Conservation (phyloP, 2,888 invertebrate species). For the Cataglyphis livida region DNA sequence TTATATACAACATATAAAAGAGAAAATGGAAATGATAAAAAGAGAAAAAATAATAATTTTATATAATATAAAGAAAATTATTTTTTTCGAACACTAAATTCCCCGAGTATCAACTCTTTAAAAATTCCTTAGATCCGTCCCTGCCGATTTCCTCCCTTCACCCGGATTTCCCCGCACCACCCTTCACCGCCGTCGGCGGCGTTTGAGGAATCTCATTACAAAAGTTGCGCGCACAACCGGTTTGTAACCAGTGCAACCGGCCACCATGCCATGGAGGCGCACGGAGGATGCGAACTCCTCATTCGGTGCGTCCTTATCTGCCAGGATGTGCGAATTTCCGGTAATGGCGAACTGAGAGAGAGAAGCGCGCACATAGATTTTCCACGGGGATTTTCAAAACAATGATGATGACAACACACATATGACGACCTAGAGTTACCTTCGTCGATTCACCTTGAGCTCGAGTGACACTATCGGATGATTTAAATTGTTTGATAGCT, state of each 20-base stretch:
- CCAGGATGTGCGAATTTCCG: constrained; percentile 50
- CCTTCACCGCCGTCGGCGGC: constrained; percentile 55
- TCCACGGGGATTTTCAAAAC: neutral
- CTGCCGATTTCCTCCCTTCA: constrained; percentile 53
- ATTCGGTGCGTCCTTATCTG: constrained; percentile 41
- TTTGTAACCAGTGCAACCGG: constrained; percentile 73
- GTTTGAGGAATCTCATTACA: constrained; percentile 80
- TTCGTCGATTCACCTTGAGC: constrained; percentile 18
- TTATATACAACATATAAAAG: neutral
- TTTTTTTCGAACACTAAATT: neutral
- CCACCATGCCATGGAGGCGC: constrained; percentile 66
- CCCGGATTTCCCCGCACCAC: constrained; percentile 35
- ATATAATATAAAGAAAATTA: neutral
- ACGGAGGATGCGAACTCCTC: constrained; percentile 59
- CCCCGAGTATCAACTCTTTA: neutral
- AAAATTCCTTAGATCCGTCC: constrained; percentile 44
- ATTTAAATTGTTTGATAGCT: neutral
- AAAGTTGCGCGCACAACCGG: constrained; percentile 79
- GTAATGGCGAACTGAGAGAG: constrained; percentile 19
- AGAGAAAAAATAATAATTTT: neutral
- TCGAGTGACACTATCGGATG: constrained; percentile 12
- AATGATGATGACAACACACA: neutral
- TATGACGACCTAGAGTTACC: constrained; percentile 15
- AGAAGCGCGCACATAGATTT: constrained; percentile 9
- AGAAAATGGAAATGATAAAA: neutral